Conservation (phyloP, 2,888 invertebrate genomes). For the Cetonia aurata region DNA sequence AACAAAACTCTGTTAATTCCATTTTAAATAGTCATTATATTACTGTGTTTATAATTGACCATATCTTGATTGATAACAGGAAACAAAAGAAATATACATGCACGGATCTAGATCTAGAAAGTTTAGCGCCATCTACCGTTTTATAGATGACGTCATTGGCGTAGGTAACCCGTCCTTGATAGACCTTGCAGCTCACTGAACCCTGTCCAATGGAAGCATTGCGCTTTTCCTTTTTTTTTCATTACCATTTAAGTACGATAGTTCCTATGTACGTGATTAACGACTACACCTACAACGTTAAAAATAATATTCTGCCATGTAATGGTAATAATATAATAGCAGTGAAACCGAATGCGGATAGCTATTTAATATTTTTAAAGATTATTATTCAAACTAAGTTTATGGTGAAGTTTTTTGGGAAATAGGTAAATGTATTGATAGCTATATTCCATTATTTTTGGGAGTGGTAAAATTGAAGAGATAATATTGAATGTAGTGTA, state of each 20-base stretch:
- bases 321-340: conserved; percentile 4
- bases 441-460: no score
- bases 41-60: no score
- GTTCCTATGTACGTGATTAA: conserved; percentile 18
- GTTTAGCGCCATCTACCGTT: conserved; percentile 23
- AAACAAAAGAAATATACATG: no score
- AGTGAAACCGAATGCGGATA: conserved; percentile 10
- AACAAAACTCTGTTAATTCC: no score
- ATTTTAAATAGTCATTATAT: no score
- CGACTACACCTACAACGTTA: conserved; percentile 29
- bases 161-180: conserved; percentile 47
- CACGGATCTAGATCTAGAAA: conserved; percentile 1
- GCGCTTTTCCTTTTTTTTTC: conserved; percentile 18
- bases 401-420: no score
- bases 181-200: conserved; percentile 47
- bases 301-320: conserved; percentile 26
- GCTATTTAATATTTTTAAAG: no score
- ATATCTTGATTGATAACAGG: no score
- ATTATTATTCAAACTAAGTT: no score
- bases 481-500: no score
- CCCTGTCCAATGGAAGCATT: conserved; percentile 41
- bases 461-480: no score
- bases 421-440: no score
- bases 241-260: conserved; percentile 19
- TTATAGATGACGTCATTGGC: conserved; percentile 42